phyloP scores from a whole-genome alignment of 2,888 invertebrate genomes.

The Prosapia bicincta region DNA sequence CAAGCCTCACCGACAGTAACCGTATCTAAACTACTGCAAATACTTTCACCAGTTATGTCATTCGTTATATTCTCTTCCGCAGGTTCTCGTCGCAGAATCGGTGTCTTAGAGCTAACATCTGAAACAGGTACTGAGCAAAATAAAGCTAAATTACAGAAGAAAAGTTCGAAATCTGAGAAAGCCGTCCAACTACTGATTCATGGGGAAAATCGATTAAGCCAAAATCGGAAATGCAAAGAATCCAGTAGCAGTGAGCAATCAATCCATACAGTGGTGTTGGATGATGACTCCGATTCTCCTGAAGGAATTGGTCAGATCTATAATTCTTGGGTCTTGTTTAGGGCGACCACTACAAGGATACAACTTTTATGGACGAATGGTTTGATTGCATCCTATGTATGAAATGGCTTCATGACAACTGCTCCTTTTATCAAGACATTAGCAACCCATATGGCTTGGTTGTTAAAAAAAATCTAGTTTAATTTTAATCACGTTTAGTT shows the following conservation, averaged over 20 bases:
- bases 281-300: no score
- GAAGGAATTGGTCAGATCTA: not conserved
- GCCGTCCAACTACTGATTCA: not conserved
- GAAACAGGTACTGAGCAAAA: not conserved
- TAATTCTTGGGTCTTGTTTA: not conserved
- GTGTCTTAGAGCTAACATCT: not conserved
- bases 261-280: not conserved
- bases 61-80: not conserved
- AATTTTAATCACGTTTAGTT: not conserved
- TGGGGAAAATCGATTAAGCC: not conserved
- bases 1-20: not conserved
- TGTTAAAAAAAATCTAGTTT: not conserved
- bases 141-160: not conserved
- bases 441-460: not conserved
- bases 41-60: not conserved
- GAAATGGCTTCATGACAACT: not conserved
- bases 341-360: no score
- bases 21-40: not conserved
- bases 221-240: not conserved
- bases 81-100: not conserved
- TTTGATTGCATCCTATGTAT: not conserved
- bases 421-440: not conserved
- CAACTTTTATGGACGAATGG: not conserved
- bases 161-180: not conserved
- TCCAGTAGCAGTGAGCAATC: not conserved